These are phyloP conservation scores for Acrossocheilus fasciatus DNA, from an alignment of 2,797 vertebrate genomes.

Conservation along the genomic window DNA sequence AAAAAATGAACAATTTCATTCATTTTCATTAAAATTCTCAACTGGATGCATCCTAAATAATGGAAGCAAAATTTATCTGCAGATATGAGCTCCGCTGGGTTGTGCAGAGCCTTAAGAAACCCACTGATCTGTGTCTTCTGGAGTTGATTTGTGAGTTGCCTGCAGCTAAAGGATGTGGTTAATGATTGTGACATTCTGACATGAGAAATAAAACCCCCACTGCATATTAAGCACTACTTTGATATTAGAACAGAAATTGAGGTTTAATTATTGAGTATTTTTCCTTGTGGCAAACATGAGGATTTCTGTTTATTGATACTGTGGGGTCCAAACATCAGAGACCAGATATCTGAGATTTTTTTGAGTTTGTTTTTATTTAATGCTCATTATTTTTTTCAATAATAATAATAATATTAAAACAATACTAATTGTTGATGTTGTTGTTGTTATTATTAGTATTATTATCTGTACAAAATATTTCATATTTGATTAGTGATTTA, in stretches of 20 bases:
- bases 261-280: slow-evolving; percentile 35
- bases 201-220: slow-evolving; percentile 23
- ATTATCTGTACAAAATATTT: neutral
- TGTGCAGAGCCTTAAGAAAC: slow-evolving; percentile 22
- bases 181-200: slow-evolving; percentile 17
- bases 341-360: neutral
- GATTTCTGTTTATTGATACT: neutral
- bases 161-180: slow-evolving; percentile 25
- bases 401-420: neutral
- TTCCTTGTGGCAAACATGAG: slow-evolving; percentile 16
- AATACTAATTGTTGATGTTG: neutral
- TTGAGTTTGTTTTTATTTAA: neutral
- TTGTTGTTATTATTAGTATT: neutral
- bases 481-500: neutral
- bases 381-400: neutral
- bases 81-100: neutral
- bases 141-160: slow-evolving; percentile 38
- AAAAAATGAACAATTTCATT: neutral
- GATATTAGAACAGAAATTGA: slow-evolving; percentile 34
- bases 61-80: neutral
- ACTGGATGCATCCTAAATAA: slow-evolving; percentile 18
- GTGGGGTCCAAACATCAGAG: neutral
- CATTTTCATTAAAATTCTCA: slow-evolving; percentile 29
- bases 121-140: slow-evolving; percentile 10
- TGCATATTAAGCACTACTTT: slow-evolving; percentile 1